A percentile compares a stretch with the other conserved stretches of the same genome.
Conservation (phyloP, 64 coral and sea anemone species). For the Pocillopora verrucosa region DNA sequence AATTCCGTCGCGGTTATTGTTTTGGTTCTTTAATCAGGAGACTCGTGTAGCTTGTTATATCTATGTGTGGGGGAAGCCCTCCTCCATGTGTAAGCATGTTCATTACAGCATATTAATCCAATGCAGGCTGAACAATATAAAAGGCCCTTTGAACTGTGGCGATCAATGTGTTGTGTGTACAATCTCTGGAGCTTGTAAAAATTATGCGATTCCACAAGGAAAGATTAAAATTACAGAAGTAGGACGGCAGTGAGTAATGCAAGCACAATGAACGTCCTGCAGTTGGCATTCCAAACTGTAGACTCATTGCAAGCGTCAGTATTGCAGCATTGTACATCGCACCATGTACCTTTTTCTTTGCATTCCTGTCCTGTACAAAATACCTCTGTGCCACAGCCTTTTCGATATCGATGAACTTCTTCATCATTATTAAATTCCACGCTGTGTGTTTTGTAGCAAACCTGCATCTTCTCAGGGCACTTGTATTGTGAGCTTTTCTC, state of each 20-base stretch:
- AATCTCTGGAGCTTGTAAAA: too few species aligned
- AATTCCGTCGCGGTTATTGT: too few species aligned
- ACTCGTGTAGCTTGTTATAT: too few species aligned
- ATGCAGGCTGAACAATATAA: too few species aligned
- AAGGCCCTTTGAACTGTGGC: too few species aligned
- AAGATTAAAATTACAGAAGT: background rate
- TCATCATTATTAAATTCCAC: background rate
- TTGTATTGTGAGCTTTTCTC: too few species aligned
- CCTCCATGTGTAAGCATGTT: too few species aligned
- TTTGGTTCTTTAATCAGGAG: too few species aligned
- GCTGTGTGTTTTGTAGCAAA: background rate
- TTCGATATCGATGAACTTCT: background rate
- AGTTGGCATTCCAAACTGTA: background rate
- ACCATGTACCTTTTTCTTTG: background rate
- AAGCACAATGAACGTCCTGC: background rate
- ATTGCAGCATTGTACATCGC: background rate
- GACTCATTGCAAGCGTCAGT: slow-evolving; percentile 8
- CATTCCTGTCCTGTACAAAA: slow-evolving; percentile 6
- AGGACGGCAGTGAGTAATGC: background rate
- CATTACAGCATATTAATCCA: too few species aligned
- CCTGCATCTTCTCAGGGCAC: background rate
- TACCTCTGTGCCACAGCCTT: background rate
- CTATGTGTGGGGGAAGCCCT: too few species aligned
- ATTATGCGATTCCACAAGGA: too few species aligned
- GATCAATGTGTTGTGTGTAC: too few species aligned